Conservation (phyloP, 2,113 vertebrate species). For the Eulemur rufifrons region DNA sequence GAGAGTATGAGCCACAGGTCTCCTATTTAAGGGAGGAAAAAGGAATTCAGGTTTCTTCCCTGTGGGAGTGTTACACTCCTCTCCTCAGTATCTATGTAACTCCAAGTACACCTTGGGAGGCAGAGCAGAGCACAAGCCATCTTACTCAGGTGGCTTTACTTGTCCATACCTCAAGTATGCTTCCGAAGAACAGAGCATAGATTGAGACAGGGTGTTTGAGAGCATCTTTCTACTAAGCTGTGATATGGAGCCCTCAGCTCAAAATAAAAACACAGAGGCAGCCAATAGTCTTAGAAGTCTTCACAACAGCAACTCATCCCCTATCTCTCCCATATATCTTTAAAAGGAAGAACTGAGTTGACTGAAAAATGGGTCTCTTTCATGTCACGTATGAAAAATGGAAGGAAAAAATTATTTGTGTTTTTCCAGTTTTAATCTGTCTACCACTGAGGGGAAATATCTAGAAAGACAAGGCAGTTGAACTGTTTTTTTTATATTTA, state of each 20-base stretch:
- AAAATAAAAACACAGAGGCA: neutral
- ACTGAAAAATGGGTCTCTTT: neutral
- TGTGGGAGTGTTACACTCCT: neutral
- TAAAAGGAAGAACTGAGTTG: neutral
- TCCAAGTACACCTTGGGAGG: neutral
- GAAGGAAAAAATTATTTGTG: neutral
- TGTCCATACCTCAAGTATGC: neutral
- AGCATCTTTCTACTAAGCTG: neutral
- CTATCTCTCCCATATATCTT: neutral
- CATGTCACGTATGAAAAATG: neutral
- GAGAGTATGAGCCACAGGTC: neutral
- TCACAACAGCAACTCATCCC: neutral
- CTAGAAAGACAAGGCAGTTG: neutral
- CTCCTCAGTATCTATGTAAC: neutral
- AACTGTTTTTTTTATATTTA: constrained; percentile 46
- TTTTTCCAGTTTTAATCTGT: constrained; percentile 18
- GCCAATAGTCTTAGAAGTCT: neutral
- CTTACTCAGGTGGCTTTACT: neutral
- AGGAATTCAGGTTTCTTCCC: neutral
- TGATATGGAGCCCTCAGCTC: neutral
- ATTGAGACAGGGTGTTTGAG: neutral
- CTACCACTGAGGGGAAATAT: neutral
- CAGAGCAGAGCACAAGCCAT: neutral
- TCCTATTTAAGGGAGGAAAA: neutral
- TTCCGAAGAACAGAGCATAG: neutral